phyloP scores from a whole-genome alignment of 2,888 invertebrate genomes.

The Drosophila nr. perissopoda region DNA sequence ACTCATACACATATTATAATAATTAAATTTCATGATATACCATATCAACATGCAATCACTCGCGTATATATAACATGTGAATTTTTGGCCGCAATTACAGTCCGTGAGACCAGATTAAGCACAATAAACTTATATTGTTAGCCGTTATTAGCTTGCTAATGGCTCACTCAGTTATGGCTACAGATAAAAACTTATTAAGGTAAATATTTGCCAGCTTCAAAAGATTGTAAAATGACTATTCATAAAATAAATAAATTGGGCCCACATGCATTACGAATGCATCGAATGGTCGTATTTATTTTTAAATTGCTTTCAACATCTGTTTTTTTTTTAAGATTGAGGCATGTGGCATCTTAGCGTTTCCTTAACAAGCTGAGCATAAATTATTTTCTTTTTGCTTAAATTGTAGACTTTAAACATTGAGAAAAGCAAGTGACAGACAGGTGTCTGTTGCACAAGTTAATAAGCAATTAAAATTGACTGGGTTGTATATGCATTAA shows the following conservation, averaged over 20 bases:
- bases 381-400: background rate
- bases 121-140: background rate
- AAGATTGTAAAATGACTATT: constrained; percentile 6
- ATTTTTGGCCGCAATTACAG: constrained; percentile 8
- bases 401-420: constrained; percentile 8
- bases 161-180: constrained; percentile 2
- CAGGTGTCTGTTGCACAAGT: constrained; percentile 57
- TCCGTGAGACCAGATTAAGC: constrained; percentile 1
- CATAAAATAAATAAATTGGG: background rate
- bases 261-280: background rate
- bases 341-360: constrained; percentile 2
- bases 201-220: constrained; percentile 12
- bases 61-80: background rate
- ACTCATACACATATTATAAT: constrained; percentile 12
- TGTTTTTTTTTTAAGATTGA: background rate
- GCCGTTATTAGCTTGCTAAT: constrained; percentile 6
- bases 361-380: constrained; percentile 5
- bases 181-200: background rate
- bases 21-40: background rate
- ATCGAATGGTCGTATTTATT: background rate
- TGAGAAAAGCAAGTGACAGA: constrained; percentile 15
- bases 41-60: constrained; percentile 8
- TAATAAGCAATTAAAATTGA: constrained; percentile 47
- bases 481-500: constrained; percentile 17
- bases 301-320: background rate